These are phyloP conservation scores for Colostygia pectinataria DNA, from an alignment of 2,888 invertebrate genomes.

Conservation along the genomic window DNA sequence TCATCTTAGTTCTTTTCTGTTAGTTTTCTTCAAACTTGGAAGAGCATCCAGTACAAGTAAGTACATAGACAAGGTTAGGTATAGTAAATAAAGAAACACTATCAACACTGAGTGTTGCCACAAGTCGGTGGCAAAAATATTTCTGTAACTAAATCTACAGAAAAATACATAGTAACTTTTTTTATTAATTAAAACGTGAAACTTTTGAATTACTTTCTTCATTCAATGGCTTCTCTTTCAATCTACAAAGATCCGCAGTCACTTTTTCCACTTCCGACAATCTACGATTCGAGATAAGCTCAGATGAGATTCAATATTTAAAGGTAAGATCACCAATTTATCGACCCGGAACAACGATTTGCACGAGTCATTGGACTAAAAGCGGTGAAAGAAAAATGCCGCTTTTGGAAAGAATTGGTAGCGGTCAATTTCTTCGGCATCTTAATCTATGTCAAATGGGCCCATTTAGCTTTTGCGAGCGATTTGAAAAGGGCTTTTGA, in stretches of 20 bases:
- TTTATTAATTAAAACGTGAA: too few species aligned
- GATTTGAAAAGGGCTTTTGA: constrained; percentile 15
- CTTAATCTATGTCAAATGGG: constrained; percentile 27
- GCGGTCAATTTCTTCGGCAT: constrained; percentile 28
- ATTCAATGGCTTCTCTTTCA: too few species aligned
- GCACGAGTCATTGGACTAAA: constrained; percentile 34
- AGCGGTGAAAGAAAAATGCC: constrained; percentile 25
- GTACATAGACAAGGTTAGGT: too few species aligned
- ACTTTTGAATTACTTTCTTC: too few species aligned
- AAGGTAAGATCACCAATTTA: constrained; percentile 35
- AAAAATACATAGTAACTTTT: too few species aligned
- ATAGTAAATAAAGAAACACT: too few species aligned
- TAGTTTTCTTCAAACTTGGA: too few species aligned
- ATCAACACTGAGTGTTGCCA: too few species aligned
- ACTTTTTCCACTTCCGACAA: constrained; percentile 13
- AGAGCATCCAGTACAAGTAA: too few species aligned
- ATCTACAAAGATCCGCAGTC: neutral
- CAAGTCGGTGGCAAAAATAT: too few species aligned
- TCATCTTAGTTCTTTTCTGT: too few species aligned
- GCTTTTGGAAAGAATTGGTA: constrained; percentile 27
- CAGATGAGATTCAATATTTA: constrained; percentile 29
- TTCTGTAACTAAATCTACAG: too few species aligned
- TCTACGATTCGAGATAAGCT: constrained; percentile 26
- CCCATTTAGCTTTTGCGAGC: constrained; percentile 16
- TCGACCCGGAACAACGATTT: constrained; percentile 33